Percentiles rank a stretch among this genome's conserved stretches.
Conservation (phyloP, 2,113 vertebrate genomes). For the Phalacrocorax pelagicus region DNA sequence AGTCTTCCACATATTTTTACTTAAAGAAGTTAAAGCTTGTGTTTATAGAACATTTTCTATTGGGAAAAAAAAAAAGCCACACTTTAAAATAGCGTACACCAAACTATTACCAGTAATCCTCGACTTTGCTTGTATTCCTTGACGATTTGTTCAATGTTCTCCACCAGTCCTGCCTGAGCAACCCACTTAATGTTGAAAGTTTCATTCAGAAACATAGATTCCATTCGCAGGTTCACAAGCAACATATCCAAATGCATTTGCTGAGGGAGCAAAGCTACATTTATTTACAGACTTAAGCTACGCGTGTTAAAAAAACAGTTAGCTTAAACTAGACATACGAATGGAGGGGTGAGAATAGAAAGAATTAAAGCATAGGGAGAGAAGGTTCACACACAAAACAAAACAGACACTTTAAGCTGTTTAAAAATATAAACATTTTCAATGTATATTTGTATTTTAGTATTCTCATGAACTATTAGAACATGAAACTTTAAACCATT, state of each 20-base stretch:
- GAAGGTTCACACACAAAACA: not conserved
- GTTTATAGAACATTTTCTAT: not conserved
- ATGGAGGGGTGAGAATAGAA: not conserved
- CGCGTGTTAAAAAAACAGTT: not conserved
- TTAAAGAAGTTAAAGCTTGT: not conserved
- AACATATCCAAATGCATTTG: slow-evolving; percentile 82
- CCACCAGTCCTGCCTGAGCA: slow-evolving; percentile 83
- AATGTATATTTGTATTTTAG: not conserved
- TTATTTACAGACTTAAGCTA: not conserved
- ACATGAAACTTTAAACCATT: not conserved
- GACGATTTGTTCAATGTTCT: slow-evolving; percentile 80
- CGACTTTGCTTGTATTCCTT: slow-evolving; percentile 84
- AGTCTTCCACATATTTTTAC: not conserved
- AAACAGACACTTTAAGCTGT: not conserved
- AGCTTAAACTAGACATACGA: not conserved
- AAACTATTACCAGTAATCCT: slow-evolving; percentile 80
- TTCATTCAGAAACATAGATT: slow-evolving; percentile 78
- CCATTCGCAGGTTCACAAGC: slow-evolving; percentile 81
- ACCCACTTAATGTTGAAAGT: slow-evolving; percentile 84
- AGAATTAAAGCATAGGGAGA: not conserved
- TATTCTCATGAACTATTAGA: not conserved
- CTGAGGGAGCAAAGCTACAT: slow-evolving; percentile 55
- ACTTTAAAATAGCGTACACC: not conserved
- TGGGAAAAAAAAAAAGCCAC: not conserved
- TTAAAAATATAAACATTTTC: not conserved